Evolutionary conservation across 2,113 vertebrate genomes (phyloP).

Genomic region (Varanus komodoensis): DNA sequence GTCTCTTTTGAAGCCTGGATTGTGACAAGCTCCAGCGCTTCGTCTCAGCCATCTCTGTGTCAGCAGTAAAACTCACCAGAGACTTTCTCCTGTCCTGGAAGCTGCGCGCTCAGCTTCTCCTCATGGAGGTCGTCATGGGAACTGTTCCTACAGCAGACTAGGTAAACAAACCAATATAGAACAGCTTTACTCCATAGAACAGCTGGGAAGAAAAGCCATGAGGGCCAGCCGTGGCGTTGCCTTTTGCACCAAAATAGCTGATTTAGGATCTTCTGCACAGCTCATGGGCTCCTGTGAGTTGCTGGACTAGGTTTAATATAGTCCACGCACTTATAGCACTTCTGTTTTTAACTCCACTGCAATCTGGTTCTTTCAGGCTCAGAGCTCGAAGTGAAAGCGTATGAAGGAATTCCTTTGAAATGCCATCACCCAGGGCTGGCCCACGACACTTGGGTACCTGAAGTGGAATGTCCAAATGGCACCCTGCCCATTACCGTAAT

Average conservation of each 20-base stretch:
- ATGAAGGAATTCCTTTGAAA: background rate
- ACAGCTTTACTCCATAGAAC: constrained; percentile 64
- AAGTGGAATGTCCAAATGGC: background rate
- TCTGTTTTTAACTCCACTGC: constrained; percentile 41
- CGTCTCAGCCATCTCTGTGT: background rate
- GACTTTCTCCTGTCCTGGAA: constrained; percentile 32
- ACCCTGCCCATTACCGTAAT: background rate
- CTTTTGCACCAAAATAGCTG: constrained; percentile 73
- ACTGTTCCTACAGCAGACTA: constrained; percentile 79
- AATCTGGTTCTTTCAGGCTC: constrained; percentile 18
- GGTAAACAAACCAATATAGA: constrained; percentile 79
- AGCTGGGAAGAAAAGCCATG: constrained; percentile 70
- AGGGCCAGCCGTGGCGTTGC: constrained; percentile 68
- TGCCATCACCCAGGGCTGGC: background rate
- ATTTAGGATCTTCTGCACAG: constrained; percentile 56
- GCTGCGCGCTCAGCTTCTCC: constrained; percentile 45
- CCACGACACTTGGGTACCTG: background rate
- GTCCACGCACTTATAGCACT: background rate
- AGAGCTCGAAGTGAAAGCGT: background rate
- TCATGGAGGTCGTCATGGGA: constrained; percentile 71
- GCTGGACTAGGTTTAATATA: constrained; percentile 23
- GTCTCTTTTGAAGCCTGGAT: background rate
- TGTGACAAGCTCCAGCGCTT: background rate
- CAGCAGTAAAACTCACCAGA: background rate
- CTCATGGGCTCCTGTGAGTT: constrained; percentile 17